phyloP scores from a whole-genome alignment of 2,797 vertebrate species.

The Melanotaenia maccullochi region DNA sequence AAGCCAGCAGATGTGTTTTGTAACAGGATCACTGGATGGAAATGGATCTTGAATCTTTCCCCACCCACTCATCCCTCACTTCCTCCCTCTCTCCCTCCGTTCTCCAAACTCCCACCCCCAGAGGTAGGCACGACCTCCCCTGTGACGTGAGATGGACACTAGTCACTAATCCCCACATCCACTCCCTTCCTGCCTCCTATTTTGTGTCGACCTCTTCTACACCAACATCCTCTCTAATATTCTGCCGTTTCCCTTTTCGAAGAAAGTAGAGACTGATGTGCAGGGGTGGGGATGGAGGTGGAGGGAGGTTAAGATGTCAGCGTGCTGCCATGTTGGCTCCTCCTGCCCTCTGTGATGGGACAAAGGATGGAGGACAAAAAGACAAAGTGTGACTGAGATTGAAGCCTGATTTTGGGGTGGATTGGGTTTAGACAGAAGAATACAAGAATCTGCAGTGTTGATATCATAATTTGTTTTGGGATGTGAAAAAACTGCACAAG shows the following conservation, averaged over 20 bases:
- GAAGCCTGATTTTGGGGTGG: constrained; percentile 19
- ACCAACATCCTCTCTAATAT: constrained; percentile 3
- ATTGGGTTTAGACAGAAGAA: constrained; percentile 25
- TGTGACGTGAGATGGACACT: constrained; percentile 47
- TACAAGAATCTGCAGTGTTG: background rate
- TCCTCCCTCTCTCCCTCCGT: background rate
- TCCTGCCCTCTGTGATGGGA: constrained; percentile 47
- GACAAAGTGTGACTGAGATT: constrained; percentile 13
- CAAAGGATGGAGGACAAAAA: constrained; percentile 14
- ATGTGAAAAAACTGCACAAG: constrained; percentile 68
- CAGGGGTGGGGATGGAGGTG: constrained; percentile 23
- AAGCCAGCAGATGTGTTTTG: constrained; percentile 70
- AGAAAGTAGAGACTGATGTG: constrained; percentile 35
- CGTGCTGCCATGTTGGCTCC: constrained; percentile 43
- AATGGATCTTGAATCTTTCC: constrained; percentile 57
- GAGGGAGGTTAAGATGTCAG: constrained; percentile 17
- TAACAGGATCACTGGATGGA: constrained; percentile 76
- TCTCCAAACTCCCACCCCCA: constrained; percentile 26
- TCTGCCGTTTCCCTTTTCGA: constrained; percentile 56
- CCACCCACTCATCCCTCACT: constrained; percentile 16
- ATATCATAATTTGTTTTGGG: constrained; percentile 43
- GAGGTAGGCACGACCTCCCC: constrained; percentile 50
- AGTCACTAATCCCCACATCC: constrained; percentile 13
- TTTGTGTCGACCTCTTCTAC: constrained; percentile 8
- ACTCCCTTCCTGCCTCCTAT: constrained; percentile 2